These are phyloP conservation scores for Naja naja DNA, from an alignment of 2,113 vertebrate species.

Conservation along the genomic window DNA sequence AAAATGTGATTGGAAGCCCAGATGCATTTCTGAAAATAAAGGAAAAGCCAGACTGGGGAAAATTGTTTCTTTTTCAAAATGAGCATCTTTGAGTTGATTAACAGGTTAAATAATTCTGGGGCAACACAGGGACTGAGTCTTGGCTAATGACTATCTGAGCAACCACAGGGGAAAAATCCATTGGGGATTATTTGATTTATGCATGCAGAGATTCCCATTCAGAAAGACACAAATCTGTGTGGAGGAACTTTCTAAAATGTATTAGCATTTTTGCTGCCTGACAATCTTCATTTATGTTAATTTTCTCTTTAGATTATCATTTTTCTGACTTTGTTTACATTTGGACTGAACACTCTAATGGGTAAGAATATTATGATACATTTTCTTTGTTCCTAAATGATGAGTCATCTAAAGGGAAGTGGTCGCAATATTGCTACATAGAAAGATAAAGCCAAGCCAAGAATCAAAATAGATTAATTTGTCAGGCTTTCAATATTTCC, in stretches of 20 bases:
- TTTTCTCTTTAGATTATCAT: no score
- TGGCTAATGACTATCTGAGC: background rate
- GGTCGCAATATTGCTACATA: no score
- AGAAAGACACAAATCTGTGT: background rate
- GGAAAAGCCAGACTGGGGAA: background rate
- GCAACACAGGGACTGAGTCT: background rate
- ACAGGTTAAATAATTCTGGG: background rate
- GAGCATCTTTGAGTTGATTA: background rate
- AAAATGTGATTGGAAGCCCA: background rate
- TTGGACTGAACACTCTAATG: rapidly evolving
- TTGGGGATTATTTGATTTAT: background rate
- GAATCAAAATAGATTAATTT: no score
- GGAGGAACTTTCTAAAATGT: background rate
- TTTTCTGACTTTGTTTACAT: rapidly evolving
- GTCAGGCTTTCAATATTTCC: no score
- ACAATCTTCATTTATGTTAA: background rate
- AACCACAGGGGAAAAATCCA: background rate
- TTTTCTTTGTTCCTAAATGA: background rate
- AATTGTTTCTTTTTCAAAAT: background rate
- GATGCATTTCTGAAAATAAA: background rate
- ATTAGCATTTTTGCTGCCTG: background rate
- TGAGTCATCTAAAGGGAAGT: no score
- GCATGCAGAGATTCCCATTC: background rate
- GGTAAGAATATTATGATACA: background rate
- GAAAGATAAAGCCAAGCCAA: no score